A percentile compares a stretch with the other conserved stretches of the same genome.
These are phyloP conservation scores for Protula sp. DNA, from an alignment of 2,888 invertebrate genomes.

Conservation along the genomic window DNA sequence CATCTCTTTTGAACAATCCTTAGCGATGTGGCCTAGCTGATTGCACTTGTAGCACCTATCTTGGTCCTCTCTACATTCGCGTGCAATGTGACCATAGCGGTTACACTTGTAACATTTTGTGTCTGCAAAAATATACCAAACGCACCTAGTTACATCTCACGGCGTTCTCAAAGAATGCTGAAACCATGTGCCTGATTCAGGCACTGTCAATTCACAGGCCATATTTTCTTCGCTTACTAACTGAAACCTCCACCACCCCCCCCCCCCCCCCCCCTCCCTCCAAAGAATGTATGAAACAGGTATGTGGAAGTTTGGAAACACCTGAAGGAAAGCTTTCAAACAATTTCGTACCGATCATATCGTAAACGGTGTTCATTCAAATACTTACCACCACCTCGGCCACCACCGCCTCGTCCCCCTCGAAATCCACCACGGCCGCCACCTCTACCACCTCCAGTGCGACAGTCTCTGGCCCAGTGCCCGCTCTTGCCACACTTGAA, in stretches of 20 bases:
- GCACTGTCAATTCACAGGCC: too few species aligned
- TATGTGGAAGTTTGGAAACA: too few species aligned
- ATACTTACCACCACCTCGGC: background rate
- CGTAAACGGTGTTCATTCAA: too few species aligned
- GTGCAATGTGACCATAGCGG: slow-evolving; percentile 85
- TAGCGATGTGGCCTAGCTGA: slow-evolving; percentile 86
- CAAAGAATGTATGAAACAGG: too few species aligned
- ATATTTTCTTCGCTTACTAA: too few species aligned
- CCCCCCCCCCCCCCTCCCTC: background rate
- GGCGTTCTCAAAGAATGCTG: too few species aligned
- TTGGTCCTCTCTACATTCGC: slow-evolving; percentile 88
- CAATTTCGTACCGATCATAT: too few species aligned
- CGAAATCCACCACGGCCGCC: slow-evolving; percentile 66
- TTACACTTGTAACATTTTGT: slow-evolving; percentile 96
- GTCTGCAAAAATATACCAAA: slow-evolving; percentile 57
- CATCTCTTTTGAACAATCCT: slow-evolving; percentile 63
- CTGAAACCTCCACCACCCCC: background rate
- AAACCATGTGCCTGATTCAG: too few species aligned
- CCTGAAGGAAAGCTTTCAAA: too few species aligned
- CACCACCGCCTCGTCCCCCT: background rate
- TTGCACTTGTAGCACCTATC: slow-evolving; percentile 68
- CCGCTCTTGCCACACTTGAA: slow-evolving; percentile 75
- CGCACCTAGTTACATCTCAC: background rate
- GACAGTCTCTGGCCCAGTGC: slow-evolving; percentile 52
- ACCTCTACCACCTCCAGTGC: slow-evolving; percentile 62